phyloP scores from a whole-genome alignment of 1,140 invertebrate species.

The Heliothis subflexa region DNA sequence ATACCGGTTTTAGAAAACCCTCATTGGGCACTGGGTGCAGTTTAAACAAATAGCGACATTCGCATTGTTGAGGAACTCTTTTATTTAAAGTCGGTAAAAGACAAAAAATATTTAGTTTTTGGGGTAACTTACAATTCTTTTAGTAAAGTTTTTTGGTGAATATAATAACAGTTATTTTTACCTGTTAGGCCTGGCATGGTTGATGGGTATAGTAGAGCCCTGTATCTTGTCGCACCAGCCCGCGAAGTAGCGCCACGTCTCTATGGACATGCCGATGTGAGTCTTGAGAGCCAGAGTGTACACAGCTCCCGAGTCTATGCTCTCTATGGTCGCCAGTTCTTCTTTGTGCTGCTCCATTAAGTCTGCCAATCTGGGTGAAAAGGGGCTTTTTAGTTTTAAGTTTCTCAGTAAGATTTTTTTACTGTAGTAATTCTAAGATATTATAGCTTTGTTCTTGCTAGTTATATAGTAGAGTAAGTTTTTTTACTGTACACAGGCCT shows the following conservation, averaged over 20 bases:
- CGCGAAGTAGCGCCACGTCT: slow-evolving; percentile 96
- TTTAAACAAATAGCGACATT: not conserved
- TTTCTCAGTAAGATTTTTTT: too few species aligned
- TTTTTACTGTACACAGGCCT: too few species aligned
- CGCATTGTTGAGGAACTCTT: too few species aligned
- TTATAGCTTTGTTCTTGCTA: too few species aligned
- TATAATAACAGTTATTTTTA: not conserved
- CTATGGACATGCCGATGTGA: slow-evolving; percentile 97
- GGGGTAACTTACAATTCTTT: too few species aligned
- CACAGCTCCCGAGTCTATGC: slow-evolving; percentile 97
- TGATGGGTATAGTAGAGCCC: slow-evolving; percentile 96
- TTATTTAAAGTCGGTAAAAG: too few species aligned
- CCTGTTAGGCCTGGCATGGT: slow-evolving; percentile 94
- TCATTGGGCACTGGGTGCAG: too few species aligned
- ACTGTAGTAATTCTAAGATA: too few species aligned
- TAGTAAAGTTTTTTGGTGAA: too few species aligned
- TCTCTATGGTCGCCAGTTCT: slow-evolving; percentile 97
- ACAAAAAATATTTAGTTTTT: too few species aligned
- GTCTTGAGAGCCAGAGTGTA: slow-evolving; percentile 98
- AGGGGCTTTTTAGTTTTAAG: not conserved
- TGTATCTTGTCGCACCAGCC: slow-evolving; percentile 98
- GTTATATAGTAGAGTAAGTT: too few species aligned
- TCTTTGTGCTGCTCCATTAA: slow-evolving; percentile 97
- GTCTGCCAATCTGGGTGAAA: slow-evolving; percentile 92
- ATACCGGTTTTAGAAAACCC: too few species aligned